Evolutionary conservation across 2,888 invertebrate genomes (phyloP), one percentile per base, ranked within the genome.

Genomic region (Luffia ferchaultella): DNA sequence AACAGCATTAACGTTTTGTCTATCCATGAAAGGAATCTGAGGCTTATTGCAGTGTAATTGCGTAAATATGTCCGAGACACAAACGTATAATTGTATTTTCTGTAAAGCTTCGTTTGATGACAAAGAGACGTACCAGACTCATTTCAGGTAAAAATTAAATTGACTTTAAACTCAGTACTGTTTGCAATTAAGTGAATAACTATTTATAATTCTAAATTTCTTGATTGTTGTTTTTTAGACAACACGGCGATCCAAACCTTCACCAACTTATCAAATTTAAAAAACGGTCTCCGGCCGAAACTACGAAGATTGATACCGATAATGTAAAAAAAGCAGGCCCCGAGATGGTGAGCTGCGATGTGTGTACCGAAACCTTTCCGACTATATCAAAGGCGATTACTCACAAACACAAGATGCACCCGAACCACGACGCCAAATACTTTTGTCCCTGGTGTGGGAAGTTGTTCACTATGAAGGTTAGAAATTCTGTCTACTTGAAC

Each of bases 371-470:
- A 64, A 67, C 74, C 50, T 88, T 88, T 57, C 78, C 85, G 1
- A 83, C 85, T 1, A 85, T 87, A 60, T 87, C 88, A 1, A 85
- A 86, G 54, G 89, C 89, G 2, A 89, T 90, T 58, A 87, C 88
- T 59, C 90, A 90, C 73, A 88, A 88, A 67, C 89, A 88, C 64
- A 87, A 86, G 62, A 78, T 86, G 55, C 90, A 90, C 73, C 88
- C 87, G 1, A 84, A 87, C 54, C 86, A 86, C 62, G 85, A 85
- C 45, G 77, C 85, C 18, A 89, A 89, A 64, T 85, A 88, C 67
- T 89, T 87, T 65, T 90, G 90, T 54, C 85, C 86, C 19, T 86
- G 86, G 74, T 90, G 90, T 65, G 90, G 90, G 7, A 89, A 88
- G 78, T 86, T 89, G 50, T 90, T 90, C 65, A 89, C 89, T 9